phyloP scores from a whole-genome alignment of 1,140 invertebrate genomes.

The Leptinotarsa undecemlineata region DNA sequence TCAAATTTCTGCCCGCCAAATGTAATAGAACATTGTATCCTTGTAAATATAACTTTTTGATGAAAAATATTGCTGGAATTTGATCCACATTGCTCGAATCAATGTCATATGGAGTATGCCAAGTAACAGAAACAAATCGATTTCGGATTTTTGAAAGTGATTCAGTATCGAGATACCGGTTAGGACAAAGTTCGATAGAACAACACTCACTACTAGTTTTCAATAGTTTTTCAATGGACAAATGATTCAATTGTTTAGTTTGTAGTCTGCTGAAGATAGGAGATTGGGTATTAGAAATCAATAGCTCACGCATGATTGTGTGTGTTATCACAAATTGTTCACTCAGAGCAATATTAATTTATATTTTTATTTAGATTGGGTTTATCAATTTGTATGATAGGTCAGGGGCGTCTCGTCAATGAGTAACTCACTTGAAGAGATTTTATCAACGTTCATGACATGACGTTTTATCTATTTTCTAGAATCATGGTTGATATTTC shows the following conservation, averaged over 20 bases:
- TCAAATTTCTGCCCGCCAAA: conserved; percentile 44
- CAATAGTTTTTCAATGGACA: not conserved
- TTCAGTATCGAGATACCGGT: conserved; percentile 28
- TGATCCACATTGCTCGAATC: conserved; percentile 17
- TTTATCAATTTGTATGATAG: too few species aligned
- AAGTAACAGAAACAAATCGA: conserved; percentile 44
- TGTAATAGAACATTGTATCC: conserved; percentile 41
- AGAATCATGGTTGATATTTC: too few species aligned
- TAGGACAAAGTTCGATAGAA: conserved; percentile 41
- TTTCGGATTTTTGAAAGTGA: conserved; percentile 26
- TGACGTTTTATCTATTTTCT: too few species aligned
- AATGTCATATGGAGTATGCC: conserved; percentile 33
- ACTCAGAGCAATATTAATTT: too few species aligned
- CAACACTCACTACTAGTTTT: not conserved
- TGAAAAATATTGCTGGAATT: conserved; percentile 39
- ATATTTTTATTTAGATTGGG: too few species aligned
- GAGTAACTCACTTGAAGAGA: too few species aligned
- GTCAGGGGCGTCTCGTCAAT: too few species aligned
- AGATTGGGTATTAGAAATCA: not conserved
- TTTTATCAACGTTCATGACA: too few species aligned
- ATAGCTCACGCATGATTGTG: not conserved
- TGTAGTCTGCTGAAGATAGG: not conserved
- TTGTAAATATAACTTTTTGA: conserved; percentile 27
- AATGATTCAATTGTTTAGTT: not conserved
- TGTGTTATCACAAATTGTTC: not conserved